Conservation (phyloP, 2,888 invertebrate species). For the Lepas anatifera region DNA sequence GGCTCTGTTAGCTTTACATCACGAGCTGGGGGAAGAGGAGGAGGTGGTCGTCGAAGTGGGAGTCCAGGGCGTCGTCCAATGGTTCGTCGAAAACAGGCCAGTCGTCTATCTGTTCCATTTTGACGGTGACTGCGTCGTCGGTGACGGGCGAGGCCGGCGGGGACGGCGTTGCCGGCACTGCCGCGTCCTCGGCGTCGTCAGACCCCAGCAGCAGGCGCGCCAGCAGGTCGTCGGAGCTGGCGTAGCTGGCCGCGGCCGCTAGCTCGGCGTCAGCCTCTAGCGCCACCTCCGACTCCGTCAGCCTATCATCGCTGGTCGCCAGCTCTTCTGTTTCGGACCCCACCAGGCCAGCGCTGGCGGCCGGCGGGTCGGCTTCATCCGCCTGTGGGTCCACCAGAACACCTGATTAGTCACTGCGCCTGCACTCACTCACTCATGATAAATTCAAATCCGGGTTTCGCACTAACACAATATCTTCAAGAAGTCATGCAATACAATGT, state of each 20-base stretch:
- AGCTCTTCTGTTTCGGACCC: conserved; percentile 8
- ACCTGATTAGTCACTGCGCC: no score
- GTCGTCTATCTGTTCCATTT: neutral
- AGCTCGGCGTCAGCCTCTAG: neutral
- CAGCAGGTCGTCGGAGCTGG: neutral
- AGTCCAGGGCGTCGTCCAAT: neutral
- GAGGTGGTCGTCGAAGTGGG: neutral
- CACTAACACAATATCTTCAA: no score
- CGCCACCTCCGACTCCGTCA: neutral
- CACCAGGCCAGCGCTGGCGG: neutral
- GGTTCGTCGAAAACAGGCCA: neutral
- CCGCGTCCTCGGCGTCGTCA: neutral
- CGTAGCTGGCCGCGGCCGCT: neutral
- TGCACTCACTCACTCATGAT: no score
- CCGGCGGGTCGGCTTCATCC: neutral
- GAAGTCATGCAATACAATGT: no score
- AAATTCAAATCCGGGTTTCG: no score
- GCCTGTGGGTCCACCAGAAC: no score
- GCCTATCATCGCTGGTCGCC: neutral
- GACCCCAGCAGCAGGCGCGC: neutral
- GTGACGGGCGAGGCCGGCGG: neutral
- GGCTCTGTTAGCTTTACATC: no score
- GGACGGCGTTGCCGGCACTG: neutral
- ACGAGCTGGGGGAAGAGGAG: neutral
- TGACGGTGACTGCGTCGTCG: neutral